A percentile compares a stretch with the other conserved stretches of the same genome.
These are phyloP conservation scores for Galerucella nymphaeae DNA, from an alignment of 2,888 invertebrate genomes.

Conservation along the genomic window DNA sequence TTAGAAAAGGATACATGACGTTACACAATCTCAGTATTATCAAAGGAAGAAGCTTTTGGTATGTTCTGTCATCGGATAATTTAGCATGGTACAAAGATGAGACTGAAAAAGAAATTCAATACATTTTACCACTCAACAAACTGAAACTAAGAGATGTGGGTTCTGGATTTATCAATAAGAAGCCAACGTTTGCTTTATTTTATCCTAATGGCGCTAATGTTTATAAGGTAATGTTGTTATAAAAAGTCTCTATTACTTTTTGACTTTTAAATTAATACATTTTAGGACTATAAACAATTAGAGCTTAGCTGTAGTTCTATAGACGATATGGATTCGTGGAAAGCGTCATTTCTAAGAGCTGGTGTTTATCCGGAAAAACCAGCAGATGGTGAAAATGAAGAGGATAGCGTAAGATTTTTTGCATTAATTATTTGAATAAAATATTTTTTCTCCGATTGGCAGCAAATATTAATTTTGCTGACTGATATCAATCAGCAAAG, in stretches of 20 bases:
- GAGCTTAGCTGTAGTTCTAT: constrained; percentile 97
- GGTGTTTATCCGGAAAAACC: constrained; percentile 99
- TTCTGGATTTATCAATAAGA: constrained; percentile 96
- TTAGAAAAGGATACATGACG: constrained; percentile 98
- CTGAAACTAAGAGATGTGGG: constrained; percentile 96
- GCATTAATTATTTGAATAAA: too few relatives aligned
- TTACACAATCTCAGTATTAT: constrained; percentile 99
- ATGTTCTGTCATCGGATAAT: constrained; percentile 94
- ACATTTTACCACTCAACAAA: constrained; percentile 97
- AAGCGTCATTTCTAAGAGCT: constrained; percentile 98
- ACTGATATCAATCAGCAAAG: too few relatives aligned
- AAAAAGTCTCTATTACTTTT: too few relatives aligned
- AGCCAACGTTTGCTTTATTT: constrained; percentile 97
- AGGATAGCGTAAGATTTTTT: constrained; percentile 37
- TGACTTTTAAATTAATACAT: background rate
- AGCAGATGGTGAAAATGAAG: constrained; percentile 69
- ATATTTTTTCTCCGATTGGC: too few relatives aligned
- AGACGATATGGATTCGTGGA: constrained; percentile 99
- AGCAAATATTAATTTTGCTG: too few relatives aligned
- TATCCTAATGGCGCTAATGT: constrained; percentile 97
- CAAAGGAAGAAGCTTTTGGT: constrained; percentile 98
- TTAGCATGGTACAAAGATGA: constrained; percentile 92
- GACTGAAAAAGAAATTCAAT: constrained; percentile 99
- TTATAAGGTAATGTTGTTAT: constrained; percentile 74
- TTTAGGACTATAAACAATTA: constrained; percentile 95